Evolutionary conservation across 1,140 invertebrate genomes (phyloP).

Genomic region (fruit fly (Drosophila melanogaster)): Release_6_plus_ISO1_MT NT_033777.3:12377001-12377500

Average conservation of each 20-base stretch:
- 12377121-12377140: not conserved
- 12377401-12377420: slow-evolving; percentile 85
- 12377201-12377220: slow-evolving; percentile 88
- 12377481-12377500: slow-evolving; percentile 87
- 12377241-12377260: slow-evolving; percentile 90
- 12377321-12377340: slow-evolving; percentile 69
- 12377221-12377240: slow-evolving; percentile 89
- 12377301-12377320: slow-evolving; percentile 77
- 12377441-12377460: slow-evolving; percentile 89
- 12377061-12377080: not conserved
- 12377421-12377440: slow-evolving; percentile 86
- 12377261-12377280: slow-evolving; percentile 87
- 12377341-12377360: slow-evolving; percentile 58
- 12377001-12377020: not conserved
- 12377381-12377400: slow-evolving; percentile 71
- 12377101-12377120: slow-evolving; percentile 21
- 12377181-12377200: slow-evolving; percentile 89
- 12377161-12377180: slow-evolving; percentile 78
- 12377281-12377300: slow-evolving; percentile 89
- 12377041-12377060: not conserved
- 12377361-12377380: slow-evolving; percentile 63
- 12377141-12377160: not conserved
- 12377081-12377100: slow-evolving; percentile 18
- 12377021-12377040: not conserved
- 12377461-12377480: slow-evolving; percentile 90